Conservation (phyloP, 2,113 vertebrate genomes). For the Myotis davidii region DNA sequence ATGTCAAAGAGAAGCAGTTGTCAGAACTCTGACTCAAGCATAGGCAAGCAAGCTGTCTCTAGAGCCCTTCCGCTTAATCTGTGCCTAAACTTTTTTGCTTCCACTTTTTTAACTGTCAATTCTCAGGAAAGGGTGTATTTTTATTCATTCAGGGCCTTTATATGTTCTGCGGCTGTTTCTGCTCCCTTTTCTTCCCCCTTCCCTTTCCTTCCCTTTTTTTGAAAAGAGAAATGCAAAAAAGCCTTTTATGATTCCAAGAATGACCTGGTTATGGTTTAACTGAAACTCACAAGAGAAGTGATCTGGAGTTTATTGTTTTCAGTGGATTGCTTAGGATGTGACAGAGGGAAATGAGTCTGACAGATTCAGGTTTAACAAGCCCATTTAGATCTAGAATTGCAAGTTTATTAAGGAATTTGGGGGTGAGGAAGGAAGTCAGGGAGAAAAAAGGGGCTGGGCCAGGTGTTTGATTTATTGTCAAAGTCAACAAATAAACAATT, state of each 20-base stretch:
- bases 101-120: not conserved
- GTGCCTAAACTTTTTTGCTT: not conserved
- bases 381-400: not conserved
- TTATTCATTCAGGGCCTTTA: not conserved
- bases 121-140: not conserved
- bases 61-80: fast-evolving
- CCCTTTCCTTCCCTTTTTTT: not conserved
- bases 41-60: not conserved
- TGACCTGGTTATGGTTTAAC: not conserved
- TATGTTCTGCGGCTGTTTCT: not conserved
- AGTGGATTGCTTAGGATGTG: not conserved
- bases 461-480: not conserved
- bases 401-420: not conserved
- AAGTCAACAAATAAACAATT: not conserved
- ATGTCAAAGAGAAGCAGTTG: not conserved
- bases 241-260: not conserved
- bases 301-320: not conserved
- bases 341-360: not conserved
- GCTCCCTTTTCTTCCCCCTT: not conserved
- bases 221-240: not conserved
- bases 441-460: not conserved
- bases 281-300: not conserved
- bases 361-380: not conserved
- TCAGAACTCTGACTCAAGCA: not conserved
- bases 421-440: not conserved